Conservation (phyloP, 1,140 invertebrate species). For the Lutraria rhynchaena region DNA sequence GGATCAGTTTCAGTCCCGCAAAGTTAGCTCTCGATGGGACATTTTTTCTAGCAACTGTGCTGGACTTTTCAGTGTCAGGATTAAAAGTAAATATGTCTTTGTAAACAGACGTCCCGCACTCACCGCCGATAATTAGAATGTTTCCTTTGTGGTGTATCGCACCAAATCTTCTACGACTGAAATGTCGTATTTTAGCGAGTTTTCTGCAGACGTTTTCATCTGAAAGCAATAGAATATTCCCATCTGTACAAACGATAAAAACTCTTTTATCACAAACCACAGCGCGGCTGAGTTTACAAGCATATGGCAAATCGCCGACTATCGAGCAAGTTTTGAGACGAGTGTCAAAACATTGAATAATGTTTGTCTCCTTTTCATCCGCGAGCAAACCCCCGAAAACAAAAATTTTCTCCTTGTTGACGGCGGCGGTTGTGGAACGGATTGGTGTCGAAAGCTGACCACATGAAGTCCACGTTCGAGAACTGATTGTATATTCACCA, state of each 20-base stretch:
- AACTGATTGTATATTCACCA: conserved; percentile 67
- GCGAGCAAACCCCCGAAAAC: conserved; percentile 69
- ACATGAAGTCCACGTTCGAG: conserved; percentile 60
- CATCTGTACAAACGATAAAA: conserved; percentile 70
- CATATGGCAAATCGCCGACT: conserved; percentile 61
- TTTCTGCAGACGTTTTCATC: conserved; percentile 51
- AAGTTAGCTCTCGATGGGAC: conserved; percentile 69
- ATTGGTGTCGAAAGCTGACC: conserved; percentile 64
- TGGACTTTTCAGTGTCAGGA: conserved; percentile 56
- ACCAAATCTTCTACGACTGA: conserved; percentile 69
- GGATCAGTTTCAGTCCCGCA: conserved; percentile 66
- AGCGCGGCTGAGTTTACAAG: conserved; percentile 66
- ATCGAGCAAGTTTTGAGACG: conserved; percentile 56
- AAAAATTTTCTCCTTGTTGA: conserved; percentile 71
- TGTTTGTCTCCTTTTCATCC: conserved; percentile 69
- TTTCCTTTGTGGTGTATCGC: conserved; percentile 64
- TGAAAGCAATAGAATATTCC: conserved; percentile 60
- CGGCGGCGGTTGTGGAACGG: conserved; percentile 68
- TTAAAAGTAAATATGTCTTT: conserved; percentile 66
- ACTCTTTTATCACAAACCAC: conserved; percentile 67
- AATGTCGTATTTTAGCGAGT: conserved; percentile 62
- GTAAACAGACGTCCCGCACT: conserved; percentile 62
- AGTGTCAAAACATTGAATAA: conserved; percentile 69
- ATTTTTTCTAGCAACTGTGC: conserved; percentile 51
- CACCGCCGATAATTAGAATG: conserved; percentile 67